A percentile compares a stretch with the other conserved stretches of the same genome.
phyloP scores from a whole-genome alignment of 2,113 vertebrate species.

The Varanus komodoensis region DNA sequence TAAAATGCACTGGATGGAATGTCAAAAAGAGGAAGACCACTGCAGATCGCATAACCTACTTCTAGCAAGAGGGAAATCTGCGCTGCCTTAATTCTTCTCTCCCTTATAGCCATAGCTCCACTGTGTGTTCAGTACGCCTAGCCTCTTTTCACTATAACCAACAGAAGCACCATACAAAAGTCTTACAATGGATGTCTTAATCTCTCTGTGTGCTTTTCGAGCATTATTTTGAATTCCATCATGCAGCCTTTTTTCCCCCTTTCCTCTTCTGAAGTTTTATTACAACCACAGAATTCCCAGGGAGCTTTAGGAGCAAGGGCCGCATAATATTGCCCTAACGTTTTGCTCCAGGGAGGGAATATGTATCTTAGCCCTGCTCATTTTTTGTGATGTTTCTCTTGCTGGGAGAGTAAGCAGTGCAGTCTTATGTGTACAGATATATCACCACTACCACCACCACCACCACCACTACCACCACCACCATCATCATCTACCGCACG shows the following conservation, averaged over 20 bases:
- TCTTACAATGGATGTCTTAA: slow-evolving; percentile 88
- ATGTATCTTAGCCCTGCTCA: slow-evolving; percentile 68
- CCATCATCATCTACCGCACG: slow-evolving; percentile 80
- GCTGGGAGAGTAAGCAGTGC: slow-evolving; percentile 71
- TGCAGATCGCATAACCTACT: slow-evolving; percentile 59
- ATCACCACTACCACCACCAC: slow-evolving; percentile 23
- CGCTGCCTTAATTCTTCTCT: slow-evolving; percentile 75
- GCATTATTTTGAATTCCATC: slow-evolving; percentile 87
- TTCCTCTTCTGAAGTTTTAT: slow-evolving; percentile 85
- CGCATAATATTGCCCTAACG: slow-evolving; percentile 83
- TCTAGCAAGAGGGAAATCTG: slow-evolving; percentile 73
- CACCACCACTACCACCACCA: not conserved
- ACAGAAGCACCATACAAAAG: slow-evolving; percentile 86
- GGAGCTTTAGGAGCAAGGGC: slow-evolving; percentile 87
- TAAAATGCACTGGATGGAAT: slow-evolving; percentile 47
- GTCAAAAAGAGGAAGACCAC: slow-evolving; percentile 56
- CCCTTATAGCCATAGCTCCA: slow-evolving; percentile 76
- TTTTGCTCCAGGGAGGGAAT: slow-evolving; percentile 79
- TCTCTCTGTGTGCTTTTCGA: slow-evolving; percentile 87
- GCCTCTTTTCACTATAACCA: slow-evolving; percentile 83
- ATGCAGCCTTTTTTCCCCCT: slow-evolving; percentile 73
- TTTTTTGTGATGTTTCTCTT: slow-evolving; percentile 79
- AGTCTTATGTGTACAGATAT: slow-evolving; percentile 71
- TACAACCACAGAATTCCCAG: slow-evolving; percentile 89
- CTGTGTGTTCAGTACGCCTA: slow-evolving; percentile 81